These are phyloP conservation scores for Trissonchulus sp. DNA, from an alignment of 2,888 invertebrate species.

Conservation along the genomic window DNA sequence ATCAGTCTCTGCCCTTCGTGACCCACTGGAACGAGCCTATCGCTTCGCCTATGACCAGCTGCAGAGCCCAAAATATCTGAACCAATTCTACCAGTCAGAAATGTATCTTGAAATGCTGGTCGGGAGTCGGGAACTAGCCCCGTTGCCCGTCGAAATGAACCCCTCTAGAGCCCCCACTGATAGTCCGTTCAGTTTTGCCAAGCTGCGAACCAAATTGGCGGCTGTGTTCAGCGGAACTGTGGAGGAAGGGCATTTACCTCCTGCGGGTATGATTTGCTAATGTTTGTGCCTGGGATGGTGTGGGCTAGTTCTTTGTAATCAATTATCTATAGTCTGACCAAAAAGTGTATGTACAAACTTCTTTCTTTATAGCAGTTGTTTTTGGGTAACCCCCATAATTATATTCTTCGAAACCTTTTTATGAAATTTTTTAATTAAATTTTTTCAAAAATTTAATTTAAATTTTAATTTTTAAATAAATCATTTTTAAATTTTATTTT, in stretches of 20 bases:
- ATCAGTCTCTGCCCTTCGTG: neutral
- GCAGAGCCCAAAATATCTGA: slow-evolving; percentile 43
- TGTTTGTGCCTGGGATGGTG: no score
- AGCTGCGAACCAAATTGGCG: neutral
- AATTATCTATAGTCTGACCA: no score
- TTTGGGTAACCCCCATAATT: no score
- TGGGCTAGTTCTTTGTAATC: no score
- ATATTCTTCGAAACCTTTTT: no score
- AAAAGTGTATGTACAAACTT: no score
- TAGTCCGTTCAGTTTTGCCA: slow-evolving; percentile 7
- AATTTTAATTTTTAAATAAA: no score
- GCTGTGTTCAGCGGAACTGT: neutral
- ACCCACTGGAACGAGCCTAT: slow-evolving; percentile 38
- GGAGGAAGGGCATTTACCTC: slow-evolving; percentile 1
- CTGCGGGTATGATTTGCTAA: no score
- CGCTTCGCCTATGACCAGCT: slow-evolving; percentile 44
- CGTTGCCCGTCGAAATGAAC: neutral
- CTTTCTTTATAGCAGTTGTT: no score
- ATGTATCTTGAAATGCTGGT: neutral
- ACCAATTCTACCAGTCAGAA: slow-evolving; percentile 48
- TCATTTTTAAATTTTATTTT: no score
- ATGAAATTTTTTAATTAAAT: no score
- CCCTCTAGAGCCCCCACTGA: neutral
- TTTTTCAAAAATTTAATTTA: no score
- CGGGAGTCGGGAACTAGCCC: slow-evolving; percentile 11